Base-by-base conservation (phyloP, 2,888 invertebrate genomes). In the Anaspis maculata region DNA sequence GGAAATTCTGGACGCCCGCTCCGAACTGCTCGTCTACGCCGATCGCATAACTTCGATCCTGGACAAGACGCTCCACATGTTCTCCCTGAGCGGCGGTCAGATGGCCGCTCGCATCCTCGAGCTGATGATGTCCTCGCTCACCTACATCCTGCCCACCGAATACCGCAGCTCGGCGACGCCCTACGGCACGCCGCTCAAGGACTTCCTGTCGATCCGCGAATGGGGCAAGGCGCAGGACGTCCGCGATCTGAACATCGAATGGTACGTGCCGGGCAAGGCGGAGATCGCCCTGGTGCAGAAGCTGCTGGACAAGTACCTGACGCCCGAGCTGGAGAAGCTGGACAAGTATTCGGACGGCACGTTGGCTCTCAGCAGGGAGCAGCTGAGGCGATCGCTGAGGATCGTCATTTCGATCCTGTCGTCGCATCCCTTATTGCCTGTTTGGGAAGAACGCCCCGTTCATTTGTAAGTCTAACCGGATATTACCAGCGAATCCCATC, bases 211-310 rank as follows among this genome's bases (percentile, higher is more conserved):
- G 6, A 71, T 88, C 31, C 71, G 77, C 13, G 81, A 88, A 46
- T 95, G 94, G 94, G 92, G 88, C 0, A 71, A 72, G 37, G 72
- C 82, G 0, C 75, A 78, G 11, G 68, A 80, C 46, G 61, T 84
- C 12, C 68, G 78, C 33, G 71, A 78, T 14, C 67, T 83, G 11
- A 68, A 77, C 4, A 66, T 89, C 12, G 67, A 77, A 23, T 92
- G 89, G 89, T 85, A 87, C 54, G 68, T 80, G 27, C 90, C 92
- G 0, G 74, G 70, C 13, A 68, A 71, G 13, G 74, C 73, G 22
- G 90, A 90, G 58, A 72, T 83, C 1, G 61, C 66, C 1, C 75
- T 76, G 40, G 77, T 82, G 1, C 76, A 81, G 49, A 67, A 69
- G 51, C 55, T 92, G 5, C 63, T 82, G 9, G 68, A 73, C 37